Percentiles rank a stretch among this genome's conserved stretches.
These are phyloP conservation scores for Salvator merianae DNA, from an alignment of 2,113 vertebrate genomes.

Conservation along the genomic window DNA sequence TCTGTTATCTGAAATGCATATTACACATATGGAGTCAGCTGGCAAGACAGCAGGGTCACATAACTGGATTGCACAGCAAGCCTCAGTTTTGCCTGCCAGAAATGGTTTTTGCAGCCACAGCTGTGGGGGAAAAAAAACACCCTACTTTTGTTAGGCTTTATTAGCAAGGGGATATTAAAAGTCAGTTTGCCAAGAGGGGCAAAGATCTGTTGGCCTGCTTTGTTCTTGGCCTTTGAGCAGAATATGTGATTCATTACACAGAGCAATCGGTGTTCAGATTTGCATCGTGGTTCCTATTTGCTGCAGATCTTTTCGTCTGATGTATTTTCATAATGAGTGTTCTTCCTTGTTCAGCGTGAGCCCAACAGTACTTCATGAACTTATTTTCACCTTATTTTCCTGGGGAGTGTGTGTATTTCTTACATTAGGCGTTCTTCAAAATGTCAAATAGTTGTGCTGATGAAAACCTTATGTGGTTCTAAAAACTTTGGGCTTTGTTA, in stretches of 20 bases:
- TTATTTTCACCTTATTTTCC: not conserved
- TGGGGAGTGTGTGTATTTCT: not conserved
- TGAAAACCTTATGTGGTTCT: conserved; percentile 4
- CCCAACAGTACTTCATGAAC: not conserved
- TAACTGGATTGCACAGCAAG: no score
- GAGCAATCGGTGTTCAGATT: no score
- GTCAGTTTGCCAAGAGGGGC: no score
- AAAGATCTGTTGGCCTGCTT: not conserved
- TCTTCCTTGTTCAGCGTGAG: not conserved
- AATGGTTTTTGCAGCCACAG: no score
- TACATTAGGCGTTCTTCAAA: not conserved
- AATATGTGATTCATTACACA: not conserved
- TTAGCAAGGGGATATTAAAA: no score
- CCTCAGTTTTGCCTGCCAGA: no score
- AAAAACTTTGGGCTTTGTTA: not conserved
- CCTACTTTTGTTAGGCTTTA: no score
- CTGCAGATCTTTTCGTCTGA: not conserved
- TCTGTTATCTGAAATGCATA: no score
- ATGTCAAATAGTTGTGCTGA: not conserved
- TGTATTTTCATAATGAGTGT: not conserved
- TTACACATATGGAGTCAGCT: no score
- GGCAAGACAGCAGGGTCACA: no score
- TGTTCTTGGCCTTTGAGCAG: not conserved
- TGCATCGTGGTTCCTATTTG: not conserved
- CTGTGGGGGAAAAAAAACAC: no score